Percentiles rank a stretch among this genome's conserved stretches.
Conservation (phyloP, 2,113 vertebrate species). For the Paradoxurus hermaphroditus region DNA sequence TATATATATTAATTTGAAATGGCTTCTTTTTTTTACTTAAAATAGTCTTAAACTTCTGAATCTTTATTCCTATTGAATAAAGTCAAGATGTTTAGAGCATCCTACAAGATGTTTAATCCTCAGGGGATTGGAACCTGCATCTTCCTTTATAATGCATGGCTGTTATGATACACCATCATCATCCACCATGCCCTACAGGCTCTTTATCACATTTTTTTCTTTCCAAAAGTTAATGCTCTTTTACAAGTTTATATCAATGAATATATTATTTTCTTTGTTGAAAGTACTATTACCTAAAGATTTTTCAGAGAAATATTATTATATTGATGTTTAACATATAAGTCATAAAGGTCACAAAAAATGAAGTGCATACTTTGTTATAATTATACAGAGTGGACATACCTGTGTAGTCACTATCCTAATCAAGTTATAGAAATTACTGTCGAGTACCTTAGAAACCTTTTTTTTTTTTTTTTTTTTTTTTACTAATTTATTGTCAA, state of each 20-base stretch:
- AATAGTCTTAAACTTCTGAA: background rate
- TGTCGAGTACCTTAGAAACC: background rate
- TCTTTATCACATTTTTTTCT: background rate
- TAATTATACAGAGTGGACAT: background rate
- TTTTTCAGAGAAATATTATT: background rate
- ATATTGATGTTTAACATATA: background rate
- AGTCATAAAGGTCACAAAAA: background rate
- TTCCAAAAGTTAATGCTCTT: background rate
- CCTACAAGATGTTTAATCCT: background rate
- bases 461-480: background rate
- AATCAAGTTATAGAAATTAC: background rate
- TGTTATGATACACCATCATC: background rate
- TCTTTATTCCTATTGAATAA: background rate
- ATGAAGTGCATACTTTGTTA: background rate
- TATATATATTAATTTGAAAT: background rate
- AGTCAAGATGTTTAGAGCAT: background rate
- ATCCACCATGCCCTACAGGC: background rate
- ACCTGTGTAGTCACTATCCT: background rate
- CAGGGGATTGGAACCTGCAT: background rate
- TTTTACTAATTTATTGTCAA: no score
- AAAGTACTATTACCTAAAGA: background rate
- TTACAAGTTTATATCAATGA: background rate
- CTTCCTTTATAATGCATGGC: background rate
- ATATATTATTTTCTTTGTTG: background rate
- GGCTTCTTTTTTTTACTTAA: background rate